Evolutionary conservation across 2,888 invertebrate species (phyloP).

Genomic region (Schrankia costaestrigalis): DNA sequence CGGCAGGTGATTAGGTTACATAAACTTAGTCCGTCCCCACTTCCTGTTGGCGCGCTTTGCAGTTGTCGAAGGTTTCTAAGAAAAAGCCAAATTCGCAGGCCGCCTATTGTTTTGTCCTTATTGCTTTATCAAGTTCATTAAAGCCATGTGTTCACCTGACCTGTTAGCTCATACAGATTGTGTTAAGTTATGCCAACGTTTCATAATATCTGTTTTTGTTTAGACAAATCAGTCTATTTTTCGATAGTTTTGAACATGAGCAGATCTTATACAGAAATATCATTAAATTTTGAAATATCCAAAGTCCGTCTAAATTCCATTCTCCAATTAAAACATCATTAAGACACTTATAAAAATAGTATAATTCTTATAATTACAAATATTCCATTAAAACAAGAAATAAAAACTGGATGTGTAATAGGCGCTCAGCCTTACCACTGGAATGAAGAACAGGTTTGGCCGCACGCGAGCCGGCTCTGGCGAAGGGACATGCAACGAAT

Average conservation of each 20-base stretch:
- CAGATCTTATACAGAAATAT: not conserved
- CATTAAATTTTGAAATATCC: not conserved
- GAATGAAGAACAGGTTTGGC: slow-evolving; percentile 74
- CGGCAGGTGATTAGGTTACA: slow-evolving; percentile 80
- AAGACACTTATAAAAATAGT: slow-evolving; percentile 33
- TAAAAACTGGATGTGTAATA: slow-evolving; percentile 60
- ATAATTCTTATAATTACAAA: slow-evolving; percentile 42
- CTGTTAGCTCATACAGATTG: not conserved
- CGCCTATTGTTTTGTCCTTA: slow-evolving; percentile 63
- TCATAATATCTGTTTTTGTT: too few relatives aligned
- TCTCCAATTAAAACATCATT: slow-evolving; percentile 29
- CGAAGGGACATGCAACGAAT: slow-evolving; percentile 74
- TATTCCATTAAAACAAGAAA: slow-evolving; percentile 46
- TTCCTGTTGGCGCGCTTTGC: slow-evolving; percentile 76
- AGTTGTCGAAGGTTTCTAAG: slow-evolving; percentile 74
- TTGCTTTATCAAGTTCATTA: slow-evolving; percentile 59
- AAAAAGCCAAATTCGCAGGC: slow-evolving; percentile 70
- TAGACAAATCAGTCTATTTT: too few relatives aligned
- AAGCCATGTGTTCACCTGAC: slow-evolving; percentile 40
- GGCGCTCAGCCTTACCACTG: slow-evolving; percentile 60
- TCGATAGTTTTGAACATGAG: not conserved
- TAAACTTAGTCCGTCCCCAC: slow-evolving; percentile 76
- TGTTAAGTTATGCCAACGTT: too few relatives aligned
- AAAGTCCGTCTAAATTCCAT: slow-evolving; percentile 11
- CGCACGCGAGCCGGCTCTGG: slow-evolving; percentile 72